Evolutionary conservation across 2,797 vertebrate species (phyloP), one percentile per base, ranked within the genome.

Genomic region (Macropodus opercularis): DNA sequence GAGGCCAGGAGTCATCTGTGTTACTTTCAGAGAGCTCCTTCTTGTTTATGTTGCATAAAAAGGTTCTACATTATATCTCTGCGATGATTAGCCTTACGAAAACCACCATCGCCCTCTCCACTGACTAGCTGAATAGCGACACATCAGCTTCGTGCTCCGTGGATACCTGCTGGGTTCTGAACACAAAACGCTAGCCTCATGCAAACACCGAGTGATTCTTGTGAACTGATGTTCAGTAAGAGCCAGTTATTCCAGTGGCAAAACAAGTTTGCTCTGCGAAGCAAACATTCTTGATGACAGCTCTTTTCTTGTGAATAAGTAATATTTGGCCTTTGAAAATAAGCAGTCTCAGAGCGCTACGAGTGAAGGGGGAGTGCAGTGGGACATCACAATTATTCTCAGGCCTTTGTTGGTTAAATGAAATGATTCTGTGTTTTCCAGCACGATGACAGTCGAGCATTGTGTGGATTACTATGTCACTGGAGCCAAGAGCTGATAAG

Each of bases 381-480:
- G 65, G 43, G 46, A 77, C 59, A 62, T 72, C 64, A 53, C 68
- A 80, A 77, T 84, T 69, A 75, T 84, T 78, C 60, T 26, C 22
- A 0, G 23, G 67, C 53, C 75, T 83, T 84, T 90, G 82, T 87
- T 75, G 69, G 64, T 46, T 47, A 82, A 91, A 91, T 86, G 49
- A 87, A 86, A 80, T 76, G 48, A 75, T 83, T 79, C 52, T 66
- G 73, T 81, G 78, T 87, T 89, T 86, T 75, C 69, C 57, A 80
- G 75, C 43, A 66, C 71, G 72, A 74, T 80, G 84, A 87, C 82
- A 77, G 82, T 53, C 6, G 23, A 62, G 81, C 79, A 82, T 89
- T 84, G 84, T 86, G 80, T 81, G 87, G 88, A 92, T 90, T 90
- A 92, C 72, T 68, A 77, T 88, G 86, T 88, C 87, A 86, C 75